Conservation (phyloP, 2,797 vertebrate species). For the Pitangus sulphuratus region DNA sequence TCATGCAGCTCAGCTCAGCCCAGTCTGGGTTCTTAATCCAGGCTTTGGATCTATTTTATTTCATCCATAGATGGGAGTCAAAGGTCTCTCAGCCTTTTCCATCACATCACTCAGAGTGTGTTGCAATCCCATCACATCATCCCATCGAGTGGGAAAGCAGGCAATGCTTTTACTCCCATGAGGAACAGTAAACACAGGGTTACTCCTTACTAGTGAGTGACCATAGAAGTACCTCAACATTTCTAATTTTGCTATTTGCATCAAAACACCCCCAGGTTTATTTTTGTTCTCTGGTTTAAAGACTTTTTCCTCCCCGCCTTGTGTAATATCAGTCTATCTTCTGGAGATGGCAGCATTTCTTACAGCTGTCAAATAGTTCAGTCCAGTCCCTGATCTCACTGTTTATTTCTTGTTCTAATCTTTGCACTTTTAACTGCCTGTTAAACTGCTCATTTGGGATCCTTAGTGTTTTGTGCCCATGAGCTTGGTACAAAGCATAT, state of each 20-base stretch:
- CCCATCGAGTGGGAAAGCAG: not conserved
- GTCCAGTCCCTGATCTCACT: not conserved
- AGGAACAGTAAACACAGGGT: not conserved
- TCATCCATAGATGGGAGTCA: not conserved
- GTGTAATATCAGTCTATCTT: not conserved
- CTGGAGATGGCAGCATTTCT: conserved; percentile 59
- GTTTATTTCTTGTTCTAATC: not conserved
- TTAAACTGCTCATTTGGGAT: not conserved
- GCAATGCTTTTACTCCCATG: rapidly evolving
- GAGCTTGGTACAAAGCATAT: not conserved
- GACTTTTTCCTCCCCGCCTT: too few species aligned
- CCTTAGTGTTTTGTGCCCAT: not conserved
- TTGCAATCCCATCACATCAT: not conserved
- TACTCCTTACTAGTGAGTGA: not conserved
- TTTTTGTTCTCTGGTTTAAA: not conserved
- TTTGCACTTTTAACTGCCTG: not conserved
- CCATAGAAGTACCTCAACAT: not conserved
- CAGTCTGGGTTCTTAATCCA: not conserved
- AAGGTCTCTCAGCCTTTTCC: not conserved
- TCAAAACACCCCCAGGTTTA: not conserved
- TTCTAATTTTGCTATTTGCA: not conserved
- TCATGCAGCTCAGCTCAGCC: not conserved
- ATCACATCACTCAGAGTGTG: not conserved
- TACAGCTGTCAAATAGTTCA: not conserved
- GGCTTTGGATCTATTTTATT: not conserved